phyloP scores from a whole-genome alignment of 2,113 vertebrate species.

The Pygoscelis adeliae region DNA sequence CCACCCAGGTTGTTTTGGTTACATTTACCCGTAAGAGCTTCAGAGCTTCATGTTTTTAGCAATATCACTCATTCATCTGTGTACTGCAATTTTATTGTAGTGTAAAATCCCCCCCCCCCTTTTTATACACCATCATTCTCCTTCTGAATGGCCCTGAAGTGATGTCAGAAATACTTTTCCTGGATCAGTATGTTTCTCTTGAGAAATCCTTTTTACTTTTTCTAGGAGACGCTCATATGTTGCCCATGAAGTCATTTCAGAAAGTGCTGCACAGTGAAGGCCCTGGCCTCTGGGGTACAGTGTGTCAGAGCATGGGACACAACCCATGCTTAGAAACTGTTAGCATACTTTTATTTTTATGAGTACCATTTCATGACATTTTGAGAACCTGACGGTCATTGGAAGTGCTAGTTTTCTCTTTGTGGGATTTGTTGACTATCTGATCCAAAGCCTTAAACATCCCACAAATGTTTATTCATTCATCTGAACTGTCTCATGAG shows the following conservation, averaged over 20 bases:
- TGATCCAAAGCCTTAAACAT: background rate
- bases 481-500: background rate
- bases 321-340: background rate
- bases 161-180: background rate
- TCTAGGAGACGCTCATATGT: background rate
- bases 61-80: background rate
- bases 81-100: background rate
- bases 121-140: background rate
- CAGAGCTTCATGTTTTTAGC: background rate
- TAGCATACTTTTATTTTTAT: background rate
- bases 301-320: background rate
- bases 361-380: background rate
- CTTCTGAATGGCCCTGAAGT: background rate
- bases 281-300: background rate
- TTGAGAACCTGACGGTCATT: background rate
- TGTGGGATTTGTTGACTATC: background rate
- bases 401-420: background rate
- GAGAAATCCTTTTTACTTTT: background rate
- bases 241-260: background rate
- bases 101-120: background rate
- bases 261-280: background rate
- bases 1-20: background rate
- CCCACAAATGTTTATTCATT: background rate
- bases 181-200: background rate
- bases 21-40: background rate